Evolutionary conservation across 2,797 vertebrate species (phyloP), one percentile per base, ranked within the genome.

Genomic region (Neosilurus hyrtlii): DNA sequence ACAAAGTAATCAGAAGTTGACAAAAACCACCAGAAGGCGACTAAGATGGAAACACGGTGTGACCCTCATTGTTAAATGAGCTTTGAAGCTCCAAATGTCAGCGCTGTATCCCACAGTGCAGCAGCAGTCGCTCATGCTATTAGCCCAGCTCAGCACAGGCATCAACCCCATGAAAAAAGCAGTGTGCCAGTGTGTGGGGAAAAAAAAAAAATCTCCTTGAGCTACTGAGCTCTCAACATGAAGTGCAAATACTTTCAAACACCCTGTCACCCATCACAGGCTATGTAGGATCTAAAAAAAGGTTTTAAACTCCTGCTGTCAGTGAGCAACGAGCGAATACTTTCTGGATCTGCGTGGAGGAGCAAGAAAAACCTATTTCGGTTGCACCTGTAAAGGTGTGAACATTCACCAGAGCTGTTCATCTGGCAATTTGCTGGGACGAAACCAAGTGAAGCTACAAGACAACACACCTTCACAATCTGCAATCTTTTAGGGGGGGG

Each of bases 11-110:
- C 83, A 71, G 73, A 82, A 75, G 82, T 82, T 70, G 81, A 75
- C 49, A 75, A 61, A 74, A 81, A 78, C 11, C 66, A 77, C 73
- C 65, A 56, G 84, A 76, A 81, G 84, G 54, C 3, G 67, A 83
- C 74, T 74, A 78, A 30, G 63, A 62, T 3, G 35, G 83, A 83
- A 83, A 87, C 83, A 62, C 72, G 57, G 59, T 80, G 85, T 68
- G 82, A 66, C 81, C 70, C 70, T 83, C 59, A 57, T 74, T 86
- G 82, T 85, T 88, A 86, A 88, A 86, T 88, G 87, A 85, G 83
- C 82, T 86, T 57, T 80, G 82, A 86, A 80, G 59, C 84, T 78
- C 67, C 82, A 88, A 84, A 84, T 85, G 82, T 85, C 85, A 85
- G 54, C n/a, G 9, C 81, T n/a, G 62, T 66, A 74, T 85, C 82